Conservation (phyloP, 2,113 vertebrate genomes). For the Herpetotheres cachinnans region DNA sequence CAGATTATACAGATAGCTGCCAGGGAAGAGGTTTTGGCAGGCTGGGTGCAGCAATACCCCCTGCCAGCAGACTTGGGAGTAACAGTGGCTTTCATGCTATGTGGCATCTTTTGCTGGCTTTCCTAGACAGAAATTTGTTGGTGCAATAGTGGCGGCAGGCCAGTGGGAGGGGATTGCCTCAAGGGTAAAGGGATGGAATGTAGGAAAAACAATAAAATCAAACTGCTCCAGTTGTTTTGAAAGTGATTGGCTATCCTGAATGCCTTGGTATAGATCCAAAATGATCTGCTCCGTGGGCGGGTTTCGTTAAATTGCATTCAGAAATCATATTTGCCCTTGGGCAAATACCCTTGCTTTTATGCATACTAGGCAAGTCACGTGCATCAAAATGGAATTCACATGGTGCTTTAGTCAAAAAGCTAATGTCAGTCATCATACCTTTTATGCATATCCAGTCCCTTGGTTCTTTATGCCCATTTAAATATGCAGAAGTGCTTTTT, state of each 20-base stretch:
- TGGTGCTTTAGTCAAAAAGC: slow-evolving; percentile 42
- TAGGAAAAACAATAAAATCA: slow-evolving; percentile 69
- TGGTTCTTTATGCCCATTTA: slow-evolving; percentile 48
- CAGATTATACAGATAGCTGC: slow-evolving; percentile 62
- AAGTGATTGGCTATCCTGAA: slow-evolving; percentile 61
- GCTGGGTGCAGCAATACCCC: not conserved
- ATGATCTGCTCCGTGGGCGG: slow-evolving; percentile 31
- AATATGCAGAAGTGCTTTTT: slow-evolving; percentile 44
- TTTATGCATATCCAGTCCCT: slow-evolving; percentile 53
- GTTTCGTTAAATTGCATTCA: slow-evolving; percentile 69
- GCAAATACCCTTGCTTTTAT: slow-evolving; percentile 51
- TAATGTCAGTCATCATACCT: slow-evolving; percentile 53
- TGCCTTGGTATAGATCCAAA: slow-evolving; percentile 48
- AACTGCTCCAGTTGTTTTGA: slow-evolving; percentile 63
- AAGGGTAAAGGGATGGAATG: slow-evolving; percentile 73
- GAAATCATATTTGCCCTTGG: slow-evolving; percentile 70
- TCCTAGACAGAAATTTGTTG: slow-evolving; percentile 52
- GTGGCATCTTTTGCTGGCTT: slow-evolving; percentile 55
- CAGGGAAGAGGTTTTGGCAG: slow-evolving; percentile 72
- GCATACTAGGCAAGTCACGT: not conserved
- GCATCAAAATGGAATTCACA: slow-evolving; percentile 12
- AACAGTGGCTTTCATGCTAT: slow-evolving; percentile 49
- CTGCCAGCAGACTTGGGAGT: slow-evolving; percentile 70
- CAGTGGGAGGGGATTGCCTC: slow-evolving; percentile 69
- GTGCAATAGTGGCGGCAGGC: slow-evolving; percentile 50